Conservation (phyloP, 2,113 vertebrate species). For the Nothobranchius kuhntae region DNA sequence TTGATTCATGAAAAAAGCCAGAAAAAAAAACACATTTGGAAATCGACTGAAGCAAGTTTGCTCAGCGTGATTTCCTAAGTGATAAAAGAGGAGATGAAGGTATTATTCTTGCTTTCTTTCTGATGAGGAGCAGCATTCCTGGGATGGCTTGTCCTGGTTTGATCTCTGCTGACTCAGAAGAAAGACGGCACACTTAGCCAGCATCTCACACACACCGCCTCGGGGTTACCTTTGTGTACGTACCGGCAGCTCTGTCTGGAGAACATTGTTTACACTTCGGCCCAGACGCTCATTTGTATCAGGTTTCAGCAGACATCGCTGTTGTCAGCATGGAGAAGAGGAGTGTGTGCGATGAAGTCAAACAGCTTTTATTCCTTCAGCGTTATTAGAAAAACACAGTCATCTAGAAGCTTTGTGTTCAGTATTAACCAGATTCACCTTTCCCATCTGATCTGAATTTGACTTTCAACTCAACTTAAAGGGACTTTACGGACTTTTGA, state of each 20-base stretch:
- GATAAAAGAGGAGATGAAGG: conserved; percentile 6
- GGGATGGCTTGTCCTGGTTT: conserved; percentile 60
- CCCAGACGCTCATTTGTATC: conserved; percentile 33
- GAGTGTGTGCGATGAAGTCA: conserved; percentile 26
- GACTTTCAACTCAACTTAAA: conserved; percentile 44
- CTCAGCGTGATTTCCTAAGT: not conserved
- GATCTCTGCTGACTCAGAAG: conserved; percentile 73
- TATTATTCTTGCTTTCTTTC: conserved; percentile 32
- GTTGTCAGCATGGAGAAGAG: conserved; percentile 18
- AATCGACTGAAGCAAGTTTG: not conserved
- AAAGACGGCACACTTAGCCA: conserved; percentile 45
- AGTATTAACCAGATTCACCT: conserved; percentile 14
- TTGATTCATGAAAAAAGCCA: not conserved
- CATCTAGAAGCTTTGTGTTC: too few relatives aligned
- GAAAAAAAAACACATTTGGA: not conserved
- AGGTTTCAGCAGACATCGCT: conserved; percentile 20
- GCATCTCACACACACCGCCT: conserved; percentile 57
- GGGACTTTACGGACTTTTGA: not conserved
- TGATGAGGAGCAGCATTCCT: conserved; percentile 68
- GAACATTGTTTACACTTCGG: conserved; percentile 50
- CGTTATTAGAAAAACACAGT: not conserved
- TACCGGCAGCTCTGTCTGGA: conserved; percentile 36
- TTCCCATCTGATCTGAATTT: conserved; percentile 52
- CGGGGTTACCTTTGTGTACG: conserved; percentile 21
- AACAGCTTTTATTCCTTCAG: conserved; percentile 1